Conservation (phyloP, 2,888 invertebrate genomes). For the Beris chalybata region DNA sequence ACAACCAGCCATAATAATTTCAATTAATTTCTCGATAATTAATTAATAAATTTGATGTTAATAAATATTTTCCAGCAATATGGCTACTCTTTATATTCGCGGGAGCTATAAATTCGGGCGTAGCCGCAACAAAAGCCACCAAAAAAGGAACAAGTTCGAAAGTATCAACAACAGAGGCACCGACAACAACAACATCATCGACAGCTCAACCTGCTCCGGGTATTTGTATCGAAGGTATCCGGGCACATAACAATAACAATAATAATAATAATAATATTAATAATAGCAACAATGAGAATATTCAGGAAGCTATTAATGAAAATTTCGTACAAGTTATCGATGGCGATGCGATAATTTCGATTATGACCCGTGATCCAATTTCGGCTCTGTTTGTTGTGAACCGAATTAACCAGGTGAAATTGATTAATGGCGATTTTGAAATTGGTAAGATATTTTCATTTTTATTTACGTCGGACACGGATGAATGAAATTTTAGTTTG, state of each 20-base stretch:
- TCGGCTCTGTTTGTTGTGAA: conserved; percentile 53
- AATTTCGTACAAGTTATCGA: conserved; percentile 50
- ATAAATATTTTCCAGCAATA: conserved; percentile 6
- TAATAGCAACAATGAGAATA: conserved; percentile 3
- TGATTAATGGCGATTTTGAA: conserved; percentile 52
- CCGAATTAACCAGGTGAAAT: conserved; percentile 53
- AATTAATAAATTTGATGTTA: no score
- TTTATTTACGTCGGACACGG: no score
- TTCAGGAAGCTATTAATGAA: conserved; percentile 34
- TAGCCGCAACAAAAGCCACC: background rate
- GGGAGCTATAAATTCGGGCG: background rate
- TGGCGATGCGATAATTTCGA: conserved; percentile 52
- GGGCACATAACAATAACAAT: conserved; percentile 33
- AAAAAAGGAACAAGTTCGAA: conserved; percentile 37
- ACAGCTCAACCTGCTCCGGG: conserved; percentile 45
- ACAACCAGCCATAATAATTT: no score
- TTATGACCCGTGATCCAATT: conserved; percentile 51
- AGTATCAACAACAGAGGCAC: conserved; percentile 24
- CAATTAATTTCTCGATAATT: no score
- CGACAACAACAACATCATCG: conserved; percentile 30
- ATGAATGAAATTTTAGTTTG: no score
- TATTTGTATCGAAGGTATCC: conserved; percentile 52
- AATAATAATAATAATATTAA: background rate
- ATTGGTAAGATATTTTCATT: conserved; percentile 45
- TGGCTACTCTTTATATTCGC: conserved; percentile 5